A percentile compares a stretch with the other conserved stretches of the same genome.
These are phyloP conservation scores for Cladopsammia gracilis DNA, from an alignment of 64 coral and sea anemone species.

Conservation along the genomic window DNA sequence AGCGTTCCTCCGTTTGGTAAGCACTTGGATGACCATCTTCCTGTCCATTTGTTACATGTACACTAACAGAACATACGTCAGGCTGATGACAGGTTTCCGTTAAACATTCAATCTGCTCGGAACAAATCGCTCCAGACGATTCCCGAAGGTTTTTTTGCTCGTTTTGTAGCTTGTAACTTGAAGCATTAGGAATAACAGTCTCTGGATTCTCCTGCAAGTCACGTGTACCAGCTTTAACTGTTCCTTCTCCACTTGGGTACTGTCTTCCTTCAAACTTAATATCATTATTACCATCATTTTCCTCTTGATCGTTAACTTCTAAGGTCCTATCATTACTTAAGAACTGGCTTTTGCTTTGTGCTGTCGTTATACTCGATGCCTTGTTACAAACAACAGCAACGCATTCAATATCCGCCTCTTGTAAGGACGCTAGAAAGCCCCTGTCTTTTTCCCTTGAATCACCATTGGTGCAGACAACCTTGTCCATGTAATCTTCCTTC, in stretches of 20 bases:
- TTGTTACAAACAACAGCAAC: constrained; percentile 34
- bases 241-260: background rate
- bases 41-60: background rate
- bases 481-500: background rate
- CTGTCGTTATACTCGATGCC: background rate
- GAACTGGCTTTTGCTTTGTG: background rate
- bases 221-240: background rate
- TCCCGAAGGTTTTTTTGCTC: background rate
- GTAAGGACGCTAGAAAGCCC: constrained; percentile 4
- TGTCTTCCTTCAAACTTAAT: background rate
- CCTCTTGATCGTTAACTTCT: background rate
- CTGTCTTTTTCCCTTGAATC: background rate
- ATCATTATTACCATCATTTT: background rate
- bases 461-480: background rate
- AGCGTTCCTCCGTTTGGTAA: background rate
- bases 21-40: background rate
- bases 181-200: background rate
- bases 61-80: background rate
- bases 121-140: background rate
- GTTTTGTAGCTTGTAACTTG: background rate
- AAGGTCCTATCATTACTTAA: background rate
- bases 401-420: constrained; percentile 32
- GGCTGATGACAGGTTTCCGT: background rate
- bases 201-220: background rate
- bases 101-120: background rate